Conservation (phyloP, 2,797 vertebrate species). For the Gadopsis marmoratus region DNA sequence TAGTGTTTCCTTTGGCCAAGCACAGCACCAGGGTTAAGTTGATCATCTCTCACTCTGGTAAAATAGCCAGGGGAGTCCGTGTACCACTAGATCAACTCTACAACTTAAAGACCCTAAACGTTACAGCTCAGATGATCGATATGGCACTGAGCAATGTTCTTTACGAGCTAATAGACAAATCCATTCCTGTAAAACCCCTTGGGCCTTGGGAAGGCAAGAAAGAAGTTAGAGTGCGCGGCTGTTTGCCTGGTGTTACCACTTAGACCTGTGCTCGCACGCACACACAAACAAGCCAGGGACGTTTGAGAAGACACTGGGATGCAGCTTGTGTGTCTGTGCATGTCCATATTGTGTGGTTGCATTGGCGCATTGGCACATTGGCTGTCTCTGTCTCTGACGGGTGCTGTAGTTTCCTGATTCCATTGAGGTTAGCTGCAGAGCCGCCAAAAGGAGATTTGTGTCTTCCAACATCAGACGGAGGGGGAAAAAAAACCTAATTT, state of each 20-base stretch:
- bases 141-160: constrained; percentile 87
- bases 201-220: constrained; percentile 71
- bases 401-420: constrained; percentile 58
- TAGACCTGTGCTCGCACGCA: constrained; percentile 51
- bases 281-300: constrained; percentile 55
- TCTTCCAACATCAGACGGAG: constrained; percentile 67
- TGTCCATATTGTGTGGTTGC: constrained; percentile 43
- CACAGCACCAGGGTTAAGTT: constrained; percentile 81
- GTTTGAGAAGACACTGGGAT: constrained; percentile 31
- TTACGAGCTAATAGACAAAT: constrained; percentile 89
- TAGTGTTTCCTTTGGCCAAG: constrained; percentile 81
- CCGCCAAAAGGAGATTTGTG: constrained; percentile 75
- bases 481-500: constrained; percentile 64
- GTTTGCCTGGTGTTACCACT: constrained; percentile 76
- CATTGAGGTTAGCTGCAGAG: constrained; percentile 53
- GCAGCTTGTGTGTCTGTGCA: constrained; percentile 16
- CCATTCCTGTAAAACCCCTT: constrained; percentile 83
- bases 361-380: constrained; percentile 62
- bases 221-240: constrained; percentile 70
- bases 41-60: constrained; percentile 85
- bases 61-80: constrained; percentile 85
- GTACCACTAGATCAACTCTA: constrained; percentile 86
- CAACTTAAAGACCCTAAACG: constrained; percentile 88
- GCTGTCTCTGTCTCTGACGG: constrained; percentile 60
- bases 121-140: constrained; percentile 87